Conservation (phyloP, 2,113 vertebrate genomes). For the Forbesichthys agassizii region DNA sequence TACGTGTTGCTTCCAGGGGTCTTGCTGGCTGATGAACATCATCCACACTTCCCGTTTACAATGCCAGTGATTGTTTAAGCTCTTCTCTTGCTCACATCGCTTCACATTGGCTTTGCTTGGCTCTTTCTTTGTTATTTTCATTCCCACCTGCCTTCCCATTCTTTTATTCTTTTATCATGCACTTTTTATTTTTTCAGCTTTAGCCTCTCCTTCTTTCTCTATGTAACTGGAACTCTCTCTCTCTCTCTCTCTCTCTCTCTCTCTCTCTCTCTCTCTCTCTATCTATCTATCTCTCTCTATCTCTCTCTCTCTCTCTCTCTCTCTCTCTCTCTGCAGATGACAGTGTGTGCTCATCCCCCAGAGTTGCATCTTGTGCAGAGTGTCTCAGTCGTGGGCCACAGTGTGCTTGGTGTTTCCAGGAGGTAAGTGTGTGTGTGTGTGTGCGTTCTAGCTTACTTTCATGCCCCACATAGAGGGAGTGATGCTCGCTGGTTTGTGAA, state of each 20-base stretch:
- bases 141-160: neutral
- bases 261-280: neutral
- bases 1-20: too few relatives aligned
- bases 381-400: slow-evolving; percentile 89
- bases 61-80: neutral
- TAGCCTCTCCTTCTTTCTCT: neutral
- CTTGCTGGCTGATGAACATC: slow-evolving; percentile 12
- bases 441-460: neutral
- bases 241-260: neutral
- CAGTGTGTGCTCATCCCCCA: slow-evolving; percentile 82
- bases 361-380: slow-evolving; percentile 81
- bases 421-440: slow-evolving; percentile 74
- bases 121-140: neutral
- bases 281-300: slow-evolving; percentile 4
- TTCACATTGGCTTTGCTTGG: neutral
- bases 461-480: neutral
- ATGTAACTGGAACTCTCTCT: neutral
- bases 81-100: neutral
- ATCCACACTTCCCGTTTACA: neutral
- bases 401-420: slow-evolving; percentile 94
- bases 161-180: neutral
- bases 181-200: neutral
- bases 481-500: slow-evolving; percentile 25
- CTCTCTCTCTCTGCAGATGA: slow-evolving; percentile 72
- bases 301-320: slow-evolving; percentile 2